A percentile compares a stretch with the other conserved stretches of the same genome.
phyloP scores from a whole-genome alignment of 2,888 invertebrate species.

The Ferdinandea cuprea region DNA sequence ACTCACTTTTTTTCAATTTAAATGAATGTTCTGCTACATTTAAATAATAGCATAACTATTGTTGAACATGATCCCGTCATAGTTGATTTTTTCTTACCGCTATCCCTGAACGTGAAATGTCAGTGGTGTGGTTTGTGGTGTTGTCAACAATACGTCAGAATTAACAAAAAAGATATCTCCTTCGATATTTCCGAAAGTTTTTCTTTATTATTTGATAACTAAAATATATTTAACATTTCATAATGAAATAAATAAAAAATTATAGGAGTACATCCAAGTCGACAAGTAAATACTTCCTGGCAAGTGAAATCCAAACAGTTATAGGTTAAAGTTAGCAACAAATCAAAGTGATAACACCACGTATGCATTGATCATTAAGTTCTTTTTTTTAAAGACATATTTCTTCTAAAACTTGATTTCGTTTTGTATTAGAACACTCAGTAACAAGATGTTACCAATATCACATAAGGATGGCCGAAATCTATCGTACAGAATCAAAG shows the following conservation, averaged over 20 bases:
- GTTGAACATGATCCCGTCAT: not conserved
- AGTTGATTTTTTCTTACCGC: not conserved
- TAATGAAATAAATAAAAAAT: constrained; percentile 51
- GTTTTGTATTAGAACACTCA: constrained; percentile 15
- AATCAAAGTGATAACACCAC: constrained; percentile 79
- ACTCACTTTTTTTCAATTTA: too few relatives aligned
- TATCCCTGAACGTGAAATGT: constrained; percentile 34
- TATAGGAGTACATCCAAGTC: not conserved
- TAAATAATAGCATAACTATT: not conserved
- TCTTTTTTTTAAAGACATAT: constrained; percentile 21
- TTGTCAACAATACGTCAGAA: constrained; percentile 74
- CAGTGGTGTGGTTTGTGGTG: constrained; percentile 67
- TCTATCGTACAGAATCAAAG: constrained; percentile 87
- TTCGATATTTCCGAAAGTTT: constrained; percentile 12
- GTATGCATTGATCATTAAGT: constrained; percentile 78
- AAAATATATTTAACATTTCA: constrained; percentile 29
- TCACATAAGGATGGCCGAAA: constrained; percentile 90
- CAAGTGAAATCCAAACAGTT: constrained; percentile 44
- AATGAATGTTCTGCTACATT: not conserved
- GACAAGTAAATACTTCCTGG: constrained; percentile 19
- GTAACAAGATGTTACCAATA: constrained; percentile 83
- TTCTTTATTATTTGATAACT: constrained; percentile 36
- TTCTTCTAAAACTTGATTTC: constrained; percentile 14
- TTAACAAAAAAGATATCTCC: constrained; percentile 44
- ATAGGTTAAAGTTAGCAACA: constrained; percentile 51